A percentile compares a stretch with the other conserved stretches of the same genome.
Evolutionary conservation across 2,113 vertebrate genomes (phyloP).

Genomic region (Archilochus colubris): DNA sequence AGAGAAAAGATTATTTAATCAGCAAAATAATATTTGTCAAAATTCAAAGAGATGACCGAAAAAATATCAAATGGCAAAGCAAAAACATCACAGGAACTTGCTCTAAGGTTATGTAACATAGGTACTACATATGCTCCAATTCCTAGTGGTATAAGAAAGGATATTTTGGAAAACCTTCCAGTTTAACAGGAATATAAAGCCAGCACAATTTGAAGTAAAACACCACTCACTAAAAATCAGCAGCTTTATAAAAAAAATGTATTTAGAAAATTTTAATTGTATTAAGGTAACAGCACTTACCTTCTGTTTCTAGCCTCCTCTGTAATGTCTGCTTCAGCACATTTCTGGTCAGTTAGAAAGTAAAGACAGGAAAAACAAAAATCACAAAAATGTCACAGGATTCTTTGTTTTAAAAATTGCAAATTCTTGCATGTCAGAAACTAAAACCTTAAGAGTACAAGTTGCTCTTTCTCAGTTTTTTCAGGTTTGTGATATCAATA

Average conservation of each 20-base stretch:
- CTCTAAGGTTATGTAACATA: background rate
- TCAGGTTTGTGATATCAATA: background rate
- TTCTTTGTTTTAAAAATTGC: background rate
- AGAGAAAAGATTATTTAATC: background rate
- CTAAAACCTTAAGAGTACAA: background rate
- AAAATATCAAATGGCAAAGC: background rate
- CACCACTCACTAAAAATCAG: background rate
- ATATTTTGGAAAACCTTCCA: background rate
- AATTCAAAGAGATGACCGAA: background rate
- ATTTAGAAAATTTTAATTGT: background rate
- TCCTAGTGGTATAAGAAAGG: background rate
- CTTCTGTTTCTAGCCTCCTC: slow-evolving; percentile 21
- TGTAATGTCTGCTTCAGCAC: slow-evolving; percentile 69
- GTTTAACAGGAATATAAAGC: background rate
- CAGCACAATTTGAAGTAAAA: background rate
- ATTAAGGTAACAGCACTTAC: slow-evolving; percentile 22
- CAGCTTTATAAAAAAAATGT: background rate
- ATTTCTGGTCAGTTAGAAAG: slow-evolving; percentile 61
- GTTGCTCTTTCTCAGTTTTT: background rate
- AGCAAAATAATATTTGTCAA: background rate
- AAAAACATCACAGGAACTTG: background rate
- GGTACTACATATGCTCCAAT: background rate
- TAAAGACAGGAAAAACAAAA: background rate
- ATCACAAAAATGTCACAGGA: background rate
- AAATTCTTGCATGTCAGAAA: background rate